Evolutionary conservation across 2,888 invertebrate species (phyloP), one percentile per base, ranked within the genome.

Genomic region (Cloeon dipterum): DNA sequence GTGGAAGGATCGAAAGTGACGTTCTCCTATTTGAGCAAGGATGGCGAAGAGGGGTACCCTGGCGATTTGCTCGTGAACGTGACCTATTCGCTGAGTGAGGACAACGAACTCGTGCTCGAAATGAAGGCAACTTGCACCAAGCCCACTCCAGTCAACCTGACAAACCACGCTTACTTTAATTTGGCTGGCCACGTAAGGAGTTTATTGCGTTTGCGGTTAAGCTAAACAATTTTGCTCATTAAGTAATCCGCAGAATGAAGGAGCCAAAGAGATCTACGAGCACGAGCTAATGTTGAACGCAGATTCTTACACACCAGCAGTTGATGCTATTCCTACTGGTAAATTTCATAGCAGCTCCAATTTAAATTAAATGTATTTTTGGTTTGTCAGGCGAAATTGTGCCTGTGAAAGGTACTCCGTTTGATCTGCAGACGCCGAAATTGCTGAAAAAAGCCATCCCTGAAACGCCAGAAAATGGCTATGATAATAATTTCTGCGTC

Each of bases 121-220:
- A 83, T 79, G 64, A 68, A 62, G 43, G 83, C 82, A 14, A 69
- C 68, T 3, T 68, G 77, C 3, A 74, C 70, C 7, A 77, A 78
- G 50, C 67, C 79, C 0, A 91, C 89, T 0, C 70, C 78, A 11
- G 62, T 93, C 42, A 91, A 85, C 55, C 58, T 94, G 39, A 86
- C 86, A 34, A 82, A 79, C 54, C 78, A 89, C 50, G 70, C 79
- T 2, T 93, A 81, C 54, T 91, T 93, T 57, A 94, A 94, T 58
- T 63, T 94, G 26, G 83, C 74, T 34, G 91, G 91, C n/a, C 85
- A 89, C 58, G 74, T 75, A 50, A 57, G 66, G n/a, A n/a, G n/a
- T n/a, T n/a, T n/a, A n/a, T n/a, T n/a, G n/a, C 8, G 14, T 29
- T 14, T 5, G 5, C 29, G 7, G 7, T 11, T 8, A 29, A 14